phyloP scores from a whole-genome alignment of 2,113 vertebrate species.

The Cynopterus brachyotis region DNA sequence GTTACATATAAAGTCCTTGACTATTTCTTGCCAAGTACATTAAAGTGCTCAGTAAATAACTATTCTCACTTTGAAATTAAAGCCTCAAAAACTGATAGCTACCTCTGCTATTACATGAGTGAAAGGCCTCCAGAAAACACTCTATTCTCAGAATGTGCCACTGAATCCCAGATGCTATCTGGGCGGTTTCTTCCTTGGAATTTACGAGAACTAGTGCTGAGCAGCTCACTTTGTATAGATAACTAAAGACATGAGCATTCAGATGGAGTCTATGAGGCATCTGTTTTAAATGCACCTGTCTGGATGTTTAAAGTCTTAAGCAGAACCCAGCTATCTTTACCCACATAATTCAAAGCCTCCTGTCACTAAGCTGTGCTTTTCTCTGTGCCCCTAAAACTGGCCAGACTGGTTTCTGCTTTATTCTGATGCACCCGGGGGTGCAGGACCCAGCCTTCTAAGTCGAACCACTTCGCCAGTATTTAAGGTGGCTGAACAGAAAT shows the following conservation, averaged over 20 bases:
- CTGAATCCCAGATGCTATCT: not conserved
- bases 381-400: not conserved
- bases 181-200: not conserved
- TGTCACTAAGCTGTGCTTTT: slow-evolving; percentile 9
- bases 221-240: not conserved
- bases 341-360: slow-evolving; percentile 60
- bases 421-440: slow-evolving; percentile 11
- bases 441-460: slow-evolving; percentile 49
- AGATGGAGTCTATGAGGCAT: not conserved
- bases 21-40: no score
- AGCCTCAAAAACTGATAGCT: not conserved
- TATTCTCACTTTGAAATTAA: not conserved
- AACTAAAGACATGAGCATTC: slow-evolving; percentile 17
- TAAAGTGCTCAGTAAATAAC: not conserved
- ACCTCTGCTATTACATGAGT: not conserved
- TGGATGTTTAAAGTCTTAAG: slow-evolving; percentile 67
- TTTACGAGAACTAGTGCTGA: not conserved
- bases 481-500: slow-evolving; percentile 14
- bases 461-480: not conserved
- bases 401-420: slow-evolving; percentile 28
- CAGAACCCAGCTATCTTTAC: slow-evolving; percentile 51
- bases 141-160: not conserved
- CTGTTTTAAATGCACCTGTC: slow-evolving; percentile 69
- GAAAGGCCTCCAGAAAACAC: not conserved
- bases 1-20: not conserved